phyloP scores from a whole-genome alignment of 2,797 vertebrate species.

The Brachyrhaphis roseni region DNA sequence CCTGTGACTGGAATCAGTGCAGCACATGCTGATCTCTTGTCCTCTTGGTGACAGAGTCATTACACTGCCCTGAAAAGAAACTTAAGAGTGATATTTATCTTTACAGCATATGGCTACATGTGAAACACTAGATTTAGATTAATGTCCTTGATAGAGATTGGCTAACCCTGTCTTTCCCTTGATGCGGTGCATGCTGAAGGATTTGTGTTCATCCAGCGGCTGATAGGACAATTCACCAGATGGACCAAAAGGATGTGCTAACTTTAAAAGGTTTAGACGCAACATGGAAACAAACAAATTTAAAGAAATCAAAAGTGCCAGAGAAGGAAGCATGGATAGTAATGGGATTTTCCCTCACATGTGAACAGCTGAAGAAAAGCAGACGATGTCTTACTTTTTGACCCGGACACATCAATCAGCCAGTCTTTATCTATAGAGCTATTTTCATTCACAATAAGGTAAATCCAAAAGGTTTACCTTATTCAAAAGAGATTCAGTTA shows the following conservation, averaged over 20 bases:
- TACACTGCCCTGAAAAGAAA: conserved; percentile 38
- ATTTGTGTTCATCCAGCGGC: conserved; percentile 1
- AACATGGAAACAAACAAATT: conserved; percentile 17
- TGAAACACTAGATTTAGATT: conserved; percentile 39
- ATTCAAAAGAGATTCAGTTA: no score
- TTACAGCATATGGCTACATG: conserved; percentile 22
- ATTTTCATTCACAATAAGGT: not conserved
- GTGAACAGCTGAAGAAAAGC: conserved; percentile 14
- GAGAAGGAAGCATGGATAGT: not conserved
- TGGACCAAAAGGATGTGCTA: conserved; percentile 3
- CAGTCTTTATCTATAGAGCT: not conserved
- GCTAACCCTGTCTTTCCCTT: conserved; percentile 2
- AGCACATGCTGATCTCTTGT: conserved; percentile 61
- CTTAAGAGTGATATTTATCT: conserved; percentile 36
- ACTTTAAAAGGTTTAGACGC: conserved; percentile 8
- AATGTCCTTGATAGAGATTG: conserved; percentile 21
- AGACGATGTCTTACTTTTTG: conserved; percentile 1
- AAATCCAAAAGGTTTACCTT: not conserved
- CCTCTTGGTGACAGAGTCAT: conserved; percentile 31
- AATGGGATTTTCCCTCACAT: not conserved
- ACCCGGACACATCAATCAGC: conserved; percentile 7
- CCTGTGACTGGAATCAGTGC: conserved; percentile 56
- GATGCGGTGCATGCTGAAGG: conserved; percentile 20
- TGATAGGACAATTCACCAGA: conserved; percentile 9
- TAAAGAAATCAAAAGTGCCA: conserved; percentile 18